Base-by-base conservation (phyloP, 2,113 vertebrate genomes). In the Heterotilapia buettikoferi region DNA sequence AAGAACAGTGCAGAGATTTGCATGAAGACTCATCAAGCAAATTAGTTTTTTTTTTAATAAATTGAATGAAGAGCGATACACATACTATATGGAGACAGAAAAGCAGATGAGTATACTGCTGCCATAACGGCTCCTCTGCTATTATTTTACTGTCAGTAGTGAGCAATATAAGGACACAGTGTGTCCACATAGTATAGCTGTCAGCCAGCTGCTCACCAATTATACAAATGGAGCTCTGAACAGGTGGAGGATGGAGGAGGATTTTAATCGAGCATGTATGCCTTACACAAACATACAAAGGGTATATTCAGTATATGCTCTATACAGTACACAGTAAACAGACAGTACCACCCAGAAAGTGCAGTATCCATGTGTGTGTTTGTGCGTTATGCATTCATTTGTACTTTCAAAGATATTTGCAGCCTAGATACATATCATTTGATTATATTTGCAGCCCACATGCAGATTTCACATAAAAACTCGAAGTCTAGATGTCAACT, bases 371-470 rank as follows among this genome's bases (percentile, higher is more conserved):
- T 33, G 14, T 78, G 73, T 80, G 31, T 71, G 14, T 56, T 31
- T 40, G 40, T 24, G 11, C 29, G 24, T 16, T 8, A 21, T 56
- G 63, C 16, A 45, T 78, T 82, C 9, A 63, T 87, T 89, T 88
- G 50, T 86, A 43, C 45, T 86, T 84, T 88, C 19, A 71, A 61
- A 90, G 73, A 19, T 68, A 79, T 86, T 90, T 90, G 87, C 85
- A 91, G 86, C 88, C 92, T 82, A 92, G 87, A 93, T 93, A 68
- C 92, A 92, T 91, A 90, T 93, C 86, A 95, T 94, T 92, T 92
- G 83, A 92, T 89, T 86, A 83, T 43, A 94, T 90, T 90, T 91
- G 85, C 85, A 82, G 82, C 90, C 76, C 89, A 82, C 85, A 83
- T 80, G 8, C 71, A 79, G 80, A 86, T 79, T 81, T 83, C 45